Percentiles rank a stretch among this genome's conserved stretches.
These are phyloP conservation scores for Atrina japonica DNA, from an alignment of 2,888 invertebrate genomes.

Conservation along the genomic window DNA sequence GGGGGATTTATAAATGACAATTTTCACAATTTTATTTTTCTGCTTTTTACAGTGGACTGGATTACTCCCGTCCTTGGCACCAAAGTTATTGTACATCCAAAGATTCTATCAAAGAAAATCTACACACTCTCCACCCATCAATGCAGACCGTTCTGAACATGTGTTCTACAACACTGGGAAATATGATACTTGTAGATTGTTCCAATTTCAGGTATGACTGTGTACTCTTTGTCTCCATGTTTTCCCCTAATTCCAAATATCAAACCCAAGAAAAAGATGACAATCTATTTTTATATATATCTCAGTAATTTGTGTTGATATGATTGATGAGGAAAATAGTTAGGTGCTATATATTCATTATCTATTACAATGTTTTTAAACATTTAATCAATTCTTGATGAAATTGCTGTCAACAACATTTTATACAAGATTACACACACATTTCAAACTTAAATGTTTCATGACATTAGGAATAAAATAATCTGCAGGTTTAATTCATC, in stretches of 20 bases:
- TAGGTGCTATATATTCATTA: no score
- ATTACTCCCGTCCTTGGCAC: conserved; percentile 80
- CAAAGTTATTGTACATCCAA: conserved; percentile 69
- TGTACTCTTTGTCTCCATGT: background rate
- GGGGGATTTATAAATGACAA: no score
- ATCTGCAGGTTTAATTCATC: background rate
- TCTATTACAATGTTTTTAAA: no score
- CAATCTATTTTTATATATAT: background rate
- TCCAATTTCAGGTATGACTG: conserved; percentile 71
- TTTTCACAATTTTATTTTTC: no score
- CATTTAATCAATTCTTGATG: no score
- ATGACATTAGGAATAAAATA: background rate
- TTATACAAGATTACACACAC: no score
- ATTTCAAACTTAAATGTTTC: no score
- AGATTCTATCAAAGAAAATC: conserved; percentile 70
- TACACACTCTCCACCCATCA: conserved; percentile 79
- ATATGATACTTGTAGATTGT: conserved; percentile 77
- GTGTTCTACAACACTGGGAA: conserved; percentile 78
- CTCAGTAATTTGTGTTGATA: no score
- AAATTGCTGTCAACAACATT: no score
- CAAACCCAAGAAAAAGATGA: background rate
- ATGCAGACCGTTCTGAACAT: conserved; percentile 78
- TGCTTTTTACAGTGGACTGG: conserved; percentile 71
- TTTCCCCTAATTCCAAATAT: background rate
- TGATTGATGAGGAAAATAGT: no score